Percentiles rank a stretch among this genome's conserved stretches.
These are phyloP conservation scores for Venustoraphidia nigricollis DNA, from an alignment of 2,888 invertebrate species.

Conservation along the genomic window DNA sequence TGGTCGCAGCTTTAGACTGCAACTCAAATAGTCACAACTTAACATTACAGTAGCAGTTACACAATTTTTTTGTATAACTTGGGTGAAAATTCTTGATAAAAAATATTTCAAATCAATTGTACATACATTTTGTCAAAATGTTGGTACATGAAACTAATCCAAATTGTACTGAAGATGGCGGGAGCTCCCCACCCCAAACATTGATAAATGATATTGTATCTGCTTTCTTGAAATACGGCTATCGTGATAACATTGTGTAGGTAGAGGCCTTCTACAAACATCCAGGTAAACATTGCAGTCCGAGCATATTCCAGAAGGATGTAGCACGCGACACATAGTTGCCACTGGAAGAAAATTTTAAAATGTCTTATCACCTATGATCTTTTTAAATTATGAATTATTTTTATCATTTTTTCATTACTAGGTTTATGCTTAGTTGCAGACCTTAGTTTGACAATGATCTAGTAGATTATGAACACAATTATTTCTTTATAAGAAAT, in stretches of 20 bases:
- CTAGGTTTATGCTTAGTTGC: no score
- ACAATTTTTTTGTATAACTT: no score
- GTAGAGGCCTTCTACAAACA: slow-evolving; percentile 77
- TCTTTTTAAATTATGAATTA: no score
- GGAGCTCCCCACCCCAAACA: slow-evolving; percentile 56
- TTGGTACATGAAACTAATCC: slow-evolving; percentile 36
- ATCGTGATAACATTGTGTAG: slow-evolving; percentile 62
- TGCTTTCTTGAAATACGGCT: slow-evolving; percentile 41
- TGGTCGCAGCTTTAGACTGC: no score
- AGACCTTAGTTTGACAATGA: no score
- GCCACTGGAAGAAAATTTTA: slow-evolving; percentile 36
- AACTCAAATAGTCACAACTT: no score
- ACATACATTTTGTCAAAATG: background rate
- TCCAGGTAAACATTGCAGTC: slow-evolving; percentile 80
- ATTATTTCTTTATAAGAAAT: no score
- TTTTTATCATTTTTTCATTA: no score
- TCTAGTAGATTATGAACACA: no score
- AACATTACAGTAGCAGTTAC: no score
- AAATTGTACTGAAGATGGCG: slow-evolving; percentile 39
- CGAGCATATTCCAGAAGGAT: slow-evolving; percentile 67
- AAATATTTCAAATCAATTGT: background rate
- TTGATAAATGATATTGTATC: slow-evolving; percentile 36
- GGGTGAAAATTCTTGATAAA: no score
- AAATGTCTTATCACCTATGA: no score
- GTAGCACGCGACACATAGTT: slow-evolving; percentile 62